Evolutionary conservation across 1,140 invertebrate species (phyloP).

Genomic region (Fopius arisanus): DNA sequence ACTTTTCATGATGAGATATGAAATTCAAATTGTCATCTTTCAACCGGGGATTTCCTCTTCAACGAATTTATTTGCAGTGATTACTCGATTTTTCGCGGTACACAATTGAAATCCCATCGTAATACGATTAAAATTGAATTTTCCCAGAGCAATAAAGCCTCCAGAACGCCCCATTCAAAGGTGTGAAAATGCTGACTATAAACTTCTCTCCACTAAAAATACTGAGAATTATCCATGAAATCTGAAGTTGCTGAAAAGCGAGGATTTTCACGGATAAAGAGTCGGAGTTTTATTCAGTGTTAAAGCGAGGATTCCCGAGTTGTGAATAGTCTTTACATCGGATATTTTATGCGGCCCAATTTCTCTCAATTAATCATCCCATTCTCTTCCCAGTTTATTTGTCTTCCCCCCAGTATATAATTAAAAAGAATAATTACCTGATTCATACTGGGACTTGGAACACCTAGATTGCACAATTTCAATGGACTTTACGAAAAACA

Average conservation of each 20-base stretch:
- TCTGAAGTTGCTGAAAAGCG: not conserved
- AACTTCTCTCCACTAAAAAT: not conserved
- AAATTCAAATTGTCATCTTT: too few relatives aligned
- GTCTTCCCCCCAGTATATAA: not conserved
- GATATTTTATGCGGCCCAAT: not conserved
- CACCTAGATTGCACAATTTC: slow-evolving; percentile 4
- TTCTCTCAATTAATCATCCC: not conserved
- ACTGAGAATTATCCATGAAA: not conserved
- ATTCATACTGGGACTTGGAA: not conserved
- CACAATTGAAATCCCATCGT: not conserved
- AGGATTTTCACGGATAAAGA: not conserved
- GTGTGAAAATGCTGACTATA: not conserved
- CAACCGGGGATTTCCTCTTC: too few relatives aligned
- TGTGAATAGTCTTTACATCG: not conserved
- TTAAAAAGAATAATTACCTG: slow-evolving; percentile 6
- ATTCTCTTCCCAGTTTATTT: not conserved
- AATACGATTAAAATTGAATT: not conserved
- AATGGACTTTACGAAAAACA: not conserved
- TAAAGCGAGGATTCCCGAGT: not conserved
- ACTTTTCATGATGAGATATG: too few relatives aligned
- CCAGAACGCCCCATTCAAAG: not conserved
- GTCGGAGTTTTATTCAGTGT: not conserved
- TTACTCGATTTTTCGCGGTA: too few relatives aligned
- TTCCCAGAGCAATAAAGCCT: not conserved
- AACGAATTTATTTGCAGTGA: too few relatives aligned